Base-by-base conservation (phyloP, 2,797 vertebrate genomes). In the Clarias platycephalus region DNA sequence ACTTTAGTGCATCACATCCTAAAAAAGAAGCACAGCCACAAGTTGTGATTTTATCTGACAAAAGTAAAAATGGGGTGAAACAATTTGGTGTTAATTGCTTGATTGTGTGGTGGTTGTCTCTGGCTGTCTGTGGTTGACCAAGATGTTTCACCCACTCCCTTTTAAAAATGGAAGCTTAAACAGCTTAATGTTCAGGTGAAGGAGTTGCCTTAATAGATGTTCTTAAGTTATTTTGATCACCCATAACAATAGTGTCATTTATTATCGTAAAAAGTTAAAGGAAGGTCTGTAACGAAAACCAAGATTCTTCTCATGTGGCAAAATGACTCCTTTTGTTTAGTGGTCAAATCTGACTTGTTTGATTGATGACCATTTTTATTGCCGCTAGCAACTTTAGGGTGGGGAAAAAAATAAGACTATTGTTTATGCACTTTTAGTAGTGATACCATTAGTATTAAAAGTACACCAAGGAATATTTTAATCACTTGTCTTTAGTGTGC, bases 171-270 rank as follows among this genome's bases (percentile, higher is more conserved):
- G 20, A 83, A 60, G 75, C 57, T 53, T 49, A 57, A 22, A 79
- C 18, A 63, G 44, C 26, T 66, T 31, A 53, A 49, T 88, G 86
- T 92, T 91, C 88, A 83, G 88, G 88, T 87, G 49, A 90, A 93
- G 91, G 89, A 92, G 92, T 93, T 94, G 93, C 94, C 94, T 95
- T 94, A 94, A 93, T 90, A 92, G 91, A 91, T 80, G 90, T 93
- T 90, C 85, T 66, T 22, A 40, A 24, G 22, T 74, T 63, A 72
- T 78, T 84, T 86, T 80, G n/a, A 72, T 80, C 28, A 76, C 79
- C 55, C 83, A 84, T 66, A 84, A 83, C 71, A 83, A 86, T 84
- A 70, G 44, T 84, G 82, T 86, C 10, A 63, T 86, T 74, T 78
- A 80, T 86, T 64, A 81, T n/a, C 64, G 72, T 78, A 70, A 70